phyloP scores from a whole-genome alignment of 2,888 invertebrate species.

The Tiphia femorata region DNA sequence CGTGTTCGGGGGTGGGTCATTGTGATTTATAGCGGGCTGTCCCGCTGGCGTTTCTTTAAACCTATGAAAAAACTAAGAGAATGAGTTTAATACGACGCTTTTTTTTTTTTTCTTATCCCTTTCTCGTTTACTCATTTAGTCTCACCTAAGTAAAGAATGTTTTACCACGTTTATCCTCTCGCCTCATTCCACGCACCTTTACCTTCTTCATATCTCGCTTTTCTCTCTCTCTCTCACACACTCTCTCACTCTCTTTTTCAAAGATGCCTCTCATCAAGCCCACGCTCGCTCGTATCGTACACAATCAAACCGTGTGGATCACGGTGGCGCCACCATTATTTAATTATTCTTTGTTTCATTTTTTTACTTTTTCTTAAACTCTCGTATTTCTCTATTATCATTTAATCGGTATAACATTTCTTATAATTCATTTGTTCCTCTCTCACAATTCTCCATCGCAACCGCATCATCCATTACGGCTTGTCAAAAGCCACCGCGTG shows the following conservation, averaged over 20 bases:
- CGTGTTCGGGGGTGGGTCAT: slow-evolving; percentile 59
- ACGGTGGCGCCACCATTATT: background rate
- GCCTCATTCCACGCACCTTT: background rate
- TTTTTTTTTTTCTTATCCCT: slow-evolving; percentile 50
- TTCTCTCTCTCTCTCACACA: slow-evolving; percentile 3
- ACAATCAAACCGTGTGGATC: slow-evolving; percentile 10
- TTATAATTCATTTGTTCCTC: slow-evolving; percentile 32
- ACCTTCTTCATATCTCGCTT: slow-evolving; percentile 2
- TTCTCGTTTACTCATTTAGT: slow-evolving; percentile 30
- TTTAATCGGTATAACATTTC: slow-evolving; percentile 44
- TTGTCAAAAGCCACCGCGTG: no score
- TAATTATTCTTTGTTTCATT: background rate
- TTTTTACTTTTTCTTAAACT: slow-evolving; percentile 9
- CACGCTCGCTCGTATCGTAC: background rate
- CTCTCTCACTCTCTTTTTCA: slow-evolving; percentile 1
- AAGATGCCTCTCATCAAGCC: background rate
- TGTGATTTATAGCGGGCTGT: slow-evolving; percentile 59
- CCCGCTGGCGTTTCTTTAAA: slow-evolving; percentile 58
- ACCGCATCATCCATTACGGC: no score
- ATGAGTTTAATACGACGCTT: slow-evolving; percentile 60
- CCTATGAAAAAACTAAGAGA: slow-evolving; percentile 65
- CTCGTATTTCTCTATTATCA: slow-evolving; percentile 29
- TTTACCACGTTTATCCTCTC: slow-evolving; percentile 29
- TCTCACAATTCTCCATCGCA: background rate
- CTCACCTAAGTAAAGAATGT: slow-evolving; percentile 56